Evolutionary conservation across 1,140 invertebrate genomes (phyloP), one percentile per base, ranked within the genome.

Genomic region (Steinernema khuongi): DNA sequence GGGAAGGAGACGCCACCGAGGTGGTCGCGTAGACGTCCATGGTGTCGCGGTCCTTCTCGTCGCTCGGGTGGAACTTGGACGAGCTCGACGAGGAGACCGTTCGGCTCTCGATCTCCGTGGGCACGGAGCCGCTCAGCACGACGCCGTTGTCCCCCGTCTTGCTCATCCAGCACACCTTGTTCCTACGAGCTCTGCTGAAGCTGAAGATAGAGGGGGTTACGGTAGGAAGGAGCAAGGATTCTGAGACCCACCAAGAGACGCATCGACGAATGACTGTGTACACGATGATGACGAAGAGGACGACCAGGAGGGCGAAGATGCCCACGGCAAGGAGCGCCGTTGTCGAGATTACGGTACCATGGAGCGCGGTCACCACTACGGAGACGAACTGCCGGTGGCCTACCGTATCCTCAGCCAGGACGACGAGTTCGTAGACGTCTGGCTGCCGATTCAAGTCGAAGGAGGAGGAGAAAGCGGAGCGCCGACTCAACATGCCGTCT

Each of bases 101-200:
- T 14, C 50, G 50, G 50, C 50, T 60, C 19, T 60, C 50, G 50
- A 60, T 60, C 19, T 60, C 50, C 50, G 50, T 60, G 11, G 50
- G 50, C 11, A 60, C 50, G 4, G 50, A 60, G 50, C 50, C 50
- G 50, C 50, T 60, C 14, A 60, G 14, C 14, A 60, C 50, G 50
- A 60, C 50, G 50, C 50, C 50, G 50, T 60, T 60, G 50, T 60
- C 50, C 14, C 50, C 50, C 11, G 50, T 60, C 22, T 60, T 60
- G 50, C 50, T 60, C 50, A 60, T 26, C 50, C 50, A 60, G 50
- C 50, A 60, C 11, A 60, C 50, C 22, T 60, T 60, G 50, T 60
- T 60, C 7, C 50, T 7, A 22, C 50, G 50, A 14, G 50, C 50
- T 7, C 26, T 26, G 7, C 14, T 60, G 14, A 60, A n/a, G 19